A percentile compares a stretch with the other conserved stretches of the same genome.
Conservation (phyloP, 1,140 invertebrate species). For the Pseudoatta argentina region DNA sequence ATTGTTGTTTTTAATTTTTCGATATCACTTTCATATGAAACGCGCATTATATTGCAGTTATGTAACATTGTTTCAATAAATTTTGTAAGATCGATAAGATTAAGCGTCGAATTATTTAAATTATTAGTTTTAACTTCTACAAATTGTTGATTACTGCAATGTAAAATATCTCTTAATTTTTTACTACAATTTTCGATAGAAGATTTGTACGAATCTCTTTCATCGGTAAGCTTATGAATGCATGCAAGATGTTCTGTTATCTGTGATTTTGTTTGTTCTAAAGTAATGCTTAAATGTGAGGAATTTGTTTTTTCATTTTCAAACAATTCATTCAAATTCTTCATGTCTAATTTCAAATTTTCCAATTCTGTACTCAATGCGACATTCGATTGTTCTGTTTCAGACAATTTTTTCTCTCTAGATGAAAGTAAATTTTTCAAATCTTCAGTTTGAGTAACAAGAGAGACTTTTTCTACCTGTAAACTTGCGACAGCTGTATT, state of each 20-base stretch:
- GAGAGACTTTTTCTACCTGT: conserved; percentile 43
- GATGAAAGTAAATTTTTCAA: conserved; percentile 38
- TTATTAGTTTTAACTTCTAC: conserved; percentile 22
- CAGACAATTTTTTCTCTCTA: conserved; percentile 65
- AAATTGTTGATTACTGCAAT: not conserved
- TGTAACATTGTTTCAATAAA: conserved; percentile 37
- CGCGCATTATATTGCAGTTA: conserved; percentile 23
- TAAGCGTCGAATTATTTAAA: conserved; percentile 51
- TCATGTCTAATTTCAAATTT: conserved; percentile 58
- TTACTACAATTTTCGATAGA: conserved; percentile 26
- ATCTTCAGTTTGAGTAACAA: conserved; percentile 51
- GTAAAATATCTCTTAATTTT: conserved; percentile 54
- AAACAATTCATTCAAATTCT: conserved; percentile 62
- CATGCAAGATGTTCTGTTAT: conserved; percentile 37
- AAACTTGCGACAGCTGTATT: conserved; percentile 45
- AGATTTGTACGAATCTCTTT: conserved; percentile 56
- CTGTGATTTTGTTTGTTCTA: conserved; percentile 35
- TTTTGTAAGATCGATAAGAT: conserved; percentile 29
- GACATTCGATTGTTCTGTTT: conserved; percentile 64
- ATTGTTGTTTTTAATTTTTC: conserved; percentile 37
- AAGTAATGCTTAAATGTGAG: conserved; percentile 28
- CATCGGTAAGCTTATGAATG: conserved; percentile 56
- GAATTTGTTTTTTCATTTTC: conserved; percentile 36
- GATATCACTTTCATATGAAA: conserved; percentile 37
- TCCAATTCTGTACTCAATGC: conserved; percentile 63